These are phyloP conservation scores for Caenorhabditis sinica DNA, from an alignment of 2,888 invertebrate species.

Conservation along the genomic window DNA sequence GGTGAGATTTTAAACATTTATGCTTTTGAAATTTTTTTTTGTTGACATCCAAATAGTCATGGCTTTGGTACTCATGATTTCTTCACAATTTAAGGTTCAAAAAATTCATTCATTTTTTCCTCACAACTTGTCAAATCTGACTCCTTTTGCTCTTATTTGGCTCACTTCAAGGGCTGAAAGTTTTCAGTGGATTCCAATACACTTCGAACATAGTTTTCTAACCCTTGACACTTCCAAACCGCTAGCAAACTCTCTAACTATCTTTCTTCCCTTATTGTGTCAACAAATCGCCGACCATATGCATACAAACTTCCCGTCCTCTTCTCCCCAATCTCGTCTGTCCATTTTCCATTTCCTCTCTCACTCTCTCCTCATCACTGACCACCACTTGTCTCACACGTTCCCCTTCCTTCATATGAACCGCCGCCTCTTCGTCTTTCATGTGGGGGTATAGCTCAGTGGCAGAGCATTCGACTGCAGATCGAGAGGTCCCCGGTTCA, in stretches of 20 bases:
- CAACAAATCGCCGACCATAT: neutral
- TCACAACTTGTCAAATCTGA: too few species aligned
- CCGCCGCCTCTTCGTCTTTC: neutral
- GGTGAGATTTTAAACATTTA: slow-evolving; percentile 32
- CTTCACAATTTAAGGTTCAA: too few species aligned
- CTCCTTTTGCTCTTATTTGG: too few species aligned
- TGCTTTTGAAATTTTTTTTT: neutral
- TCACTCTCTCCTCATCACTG: neutral
- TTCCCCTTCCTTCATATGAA: neutral
- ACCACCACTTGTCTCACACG: neutral
- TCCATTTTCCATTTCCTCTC: neutral
- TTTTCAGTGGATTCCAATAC: too few species aligned
- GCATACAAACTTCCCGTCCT: neutral
- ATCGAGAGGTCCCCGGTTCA: slow-evolving; percentile 82
- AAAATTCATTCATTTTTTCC: too few species aligned
- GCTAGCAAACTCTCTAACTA: too few species aligned
- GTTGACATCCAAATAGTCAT: neutral
- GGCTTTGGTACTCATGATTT: too few species aligned
- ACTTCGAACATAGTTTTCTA: too few species aligned
- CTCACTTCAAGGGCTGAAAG: too few species aligned
- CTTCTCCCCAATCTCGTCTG: slow-evolving; percentile 2
- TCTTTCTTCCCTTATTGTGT: neutral
- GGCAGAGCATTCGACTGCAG: slow-evolving; percentile 83
- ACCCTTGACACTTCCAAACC: too few species aligned
- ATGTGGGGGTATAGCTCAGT: slow-evolving; percentile 82